These are phyloP conservation scores for Scrobipalpa atriplicella DNA, from an alignment of 2,888 invertebrate species.

Conservation along the genomic window DNA sequence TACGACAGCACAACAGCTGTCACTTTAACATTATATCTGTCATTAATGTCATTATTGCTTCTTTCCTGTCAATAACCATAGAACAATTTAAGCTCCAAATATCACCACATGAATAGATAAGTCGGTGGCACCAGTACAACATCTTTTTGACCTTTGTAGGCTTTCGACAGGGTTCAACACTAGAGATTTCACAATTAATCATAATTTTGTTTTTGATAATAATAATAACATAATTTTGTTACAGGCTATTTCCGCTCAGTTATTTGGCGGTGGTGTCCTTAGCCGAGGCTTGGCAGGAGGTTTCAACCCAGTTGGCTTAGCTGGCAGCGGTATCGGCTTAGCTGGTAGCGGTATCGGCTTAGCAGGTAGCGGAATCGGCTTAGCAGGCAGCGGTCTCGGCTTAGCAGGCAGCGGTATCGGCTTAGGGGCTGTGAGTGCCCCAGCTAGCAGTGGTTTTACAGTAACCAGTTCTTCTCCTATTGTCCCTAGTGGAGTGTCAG, in stretches of 20 bases:
- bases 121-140: no score
- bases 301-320: not conserved
- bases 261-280: not conserved
- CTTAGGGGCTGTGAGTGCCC: not conserved
- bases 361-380: not conserved
- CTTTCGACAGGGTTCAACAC: no score
- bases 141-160: no score
- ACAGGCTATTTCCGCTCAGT: conserved; percentile 30
- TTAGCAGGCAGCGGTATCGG: not conserved
- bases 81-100: no score
- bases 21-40: no score
- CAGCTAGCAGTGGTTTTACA: conserved; percentile 36
- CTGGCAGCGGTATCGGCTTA: not conserved
- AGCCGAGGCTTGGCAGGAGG: not conserved
- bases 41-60: no score
- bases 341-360: not conserved
- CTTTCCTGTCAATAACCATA: no score
- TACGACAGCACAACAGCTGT: no score
- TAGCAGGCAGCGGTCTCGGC: not conserved
- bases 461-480: conserved; percentile 43
- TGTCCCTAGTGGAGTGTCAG: conserved; percentile 35
- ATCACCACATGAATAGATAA: no score
- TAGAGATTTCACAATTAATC: no score
- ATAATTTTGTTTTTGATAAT: no score
- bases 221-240: no score